Conservation (phyloP, 92 coral and sea anemone species). For the Montipora capitata region DNA sequence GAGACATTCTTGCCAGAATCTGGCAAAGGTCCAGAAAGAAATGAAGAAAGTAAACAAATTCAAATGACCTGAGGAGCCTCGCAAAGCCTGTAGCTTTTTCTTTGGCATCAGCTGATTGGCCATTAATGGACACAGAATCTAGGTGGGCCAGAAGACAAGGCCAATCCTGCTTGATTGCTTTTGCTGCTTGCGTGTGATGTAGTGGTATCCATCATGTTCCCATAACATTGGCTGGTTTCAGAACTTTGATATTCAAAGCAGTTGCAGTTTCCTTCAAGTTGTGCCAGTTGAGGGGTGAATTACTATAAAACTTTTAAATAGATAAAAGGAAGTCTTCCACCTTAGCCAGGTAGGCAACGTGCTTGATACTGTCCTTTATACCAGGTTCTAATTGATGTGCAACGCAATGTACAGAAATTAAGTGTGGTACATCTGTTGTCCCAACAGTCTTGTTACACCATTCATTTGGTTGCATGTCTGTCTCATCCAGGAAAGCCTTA, state of each 20-base stretch:
- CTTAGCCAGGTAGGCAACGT: conserved; percentile 42
- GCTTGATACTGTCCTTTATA: conserved; percentile 50
- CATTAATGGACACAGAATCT: conserved; percentile 56
- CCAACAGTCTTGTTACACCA: no score
- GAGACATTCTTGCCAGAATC: conserved; percentile 57
- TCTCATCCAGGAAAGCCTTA: no score
- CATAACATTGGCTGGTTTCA: conserved; percentile 55
- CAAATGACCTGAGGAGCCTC: conserved; percentile 55
- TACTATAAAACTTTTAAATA: conserved; percentile 39
- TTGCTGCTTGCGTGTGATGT: conserved; percentile 50
- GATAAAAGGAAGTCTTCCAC: conserved; percentile 42
- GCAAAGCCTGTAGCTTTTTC: conserved; percentile 63
- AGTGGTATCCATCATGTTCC: conserved; percentile 61
- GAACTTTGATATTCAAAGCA: conserved; percentile 53
- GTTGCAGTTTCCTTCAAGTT: conserved; percentile 25
- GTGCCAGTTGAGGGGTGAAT: conserved; percentile 54
- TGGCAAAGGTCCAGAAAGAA: conserved; percentile 72
- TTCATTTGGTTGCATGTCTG: no score
- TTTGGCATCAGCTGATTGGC: conserved; percentile 62
- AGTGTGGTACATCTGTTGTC: no score
- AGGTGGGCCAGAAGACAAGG: conserved; percentile 47
- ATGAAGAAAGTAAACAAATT: conserved; percentile 58
- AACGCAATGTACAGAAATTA: not conserved
- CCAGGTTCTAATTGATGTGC: conserved; percentile 38
- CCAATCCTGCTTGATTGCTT: conserved; percentile 52